Evolutionary conservation across 1,140 invertebrate species (phyloP), one percentile per base, ranked within the genome.

Genomic region (Philopotamus ludificatus): DNA sequence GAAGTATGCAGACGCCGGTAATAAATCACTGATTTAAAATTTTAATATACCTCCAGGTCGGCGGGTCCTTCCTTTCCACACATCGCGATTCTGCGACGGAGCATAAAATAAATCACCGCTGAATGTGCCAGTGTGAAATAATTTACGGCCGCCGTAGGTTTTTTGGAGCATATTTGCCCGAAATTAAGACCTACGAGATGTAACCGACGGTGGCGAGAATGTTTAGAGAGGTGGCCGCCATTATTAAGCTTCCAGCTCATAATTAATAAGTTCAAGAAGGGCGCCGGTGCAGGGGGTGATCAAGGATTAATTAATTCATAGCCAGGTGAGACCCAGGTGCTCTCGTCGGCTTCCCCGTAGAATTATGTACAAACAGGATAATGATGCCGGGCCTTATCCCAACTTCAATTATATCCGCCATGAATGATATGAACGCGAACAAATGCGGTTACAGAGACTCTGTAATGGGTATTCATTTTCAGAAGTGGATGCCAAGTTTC

Each of bases 141-240:
- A 65, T 65, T 65, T 65, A 65, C 49, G n/a, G 39, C 63, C 63
- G n/a, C 41, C 23, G 42, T 22, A 57, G 49, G 22, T 16, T 25
- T n/a, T n/a, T 47, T 21, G 51, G 49, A 42, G 45, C 60, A 51
- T 62, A 62, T 62, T 62, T 62, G 60, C 60, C 51, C 51, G 51
- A 49, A 51, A 62, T 62, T 53, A 62, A 44, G 49, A 51, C 60
- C 60, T 20, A 62, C 23, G 51, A 26, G 34, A 12, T 21, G 39
- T 42, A 21, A 12, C 42, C 28, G 47, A 60, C 47, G 57, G 44
- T 47, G 18, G 28, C 57, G 25, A 60, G 23, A 41, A 8, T 8
- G 22, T 23, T 23, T 60, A 23, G 28, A 34, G 28, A 34, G 28
- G 4, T 34, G 4, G 4, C 12, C 28, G 28, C 42, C 18, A 21